Percentiles rank a stretch among this genome's conserved stretches.
These are phyloP conservation scores for Staurois parvus DNA, from an alignment of 2,797 vertebrate species.

Conservation along the genomic window DNA sequence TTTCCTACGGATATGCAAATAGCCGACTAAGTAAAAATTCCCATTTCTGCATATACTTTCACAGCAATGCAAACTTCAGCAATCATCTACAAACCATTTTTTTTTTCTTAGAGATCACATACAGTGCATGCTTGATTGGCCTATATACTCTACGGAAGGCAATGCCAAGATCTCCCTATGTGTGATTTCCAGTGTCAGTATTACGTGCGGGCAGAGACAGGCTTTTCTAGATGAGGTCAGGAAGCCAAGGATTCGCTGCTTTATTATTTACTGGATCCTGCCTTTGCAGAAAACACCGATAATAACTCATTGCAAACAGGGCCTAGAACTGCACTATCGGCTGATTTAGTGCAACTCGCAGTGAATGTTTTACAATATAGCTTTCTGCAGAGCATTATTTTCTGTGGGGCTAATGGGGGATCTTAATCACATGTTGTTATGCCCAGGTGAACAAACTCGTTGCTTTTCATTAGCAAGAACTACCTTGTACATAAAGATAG, in stretches of 20 bases:
- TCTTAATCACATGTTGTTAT: constrained; percentile 19
- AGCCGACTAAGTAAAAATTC: not conserved
- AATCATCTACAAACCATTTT: not conserved
- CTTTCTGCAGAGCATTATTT: constrained; percentile 23
- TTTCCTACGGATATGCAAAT: constrained; percentile 6
- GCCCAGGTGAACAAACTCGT: not conserved
- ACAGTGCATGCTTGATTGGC: not conserved
- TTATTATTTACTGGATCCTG: constrained; percentile 41
- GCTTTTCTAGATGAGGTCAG: constrained; percentile 47
- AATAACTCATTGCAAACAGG: constrained; percentile 50
- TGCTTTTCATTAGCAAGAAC: not conserved
- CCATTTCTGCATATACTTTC: not conserved
- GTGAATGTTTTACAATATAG: constrained; percentile 30
- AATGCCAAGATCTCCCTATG: not conserved
- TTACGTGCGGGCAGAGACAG: constrained; percentile 22
- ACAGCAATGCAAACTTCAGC: not conserved
- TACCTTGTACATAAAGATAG: no score
- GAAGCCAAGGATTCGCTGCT: constrained; percentile 46
- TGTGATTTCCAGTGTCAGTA: constrained; percentile 25
- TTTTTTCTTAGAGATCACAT: not conserved
- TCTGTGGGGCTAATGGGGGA: not conserved
- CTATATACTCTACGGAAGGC: not conserved
- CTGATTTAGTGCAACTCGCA: constrained; percentile 43
- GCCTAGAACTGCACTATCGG: constrained; percentile 33
- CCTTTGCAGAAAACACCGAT: constrained; percentile 40